A percentile compares a stretch with the other conserved stretches of the same genome.
These are phyloP conservation scores for Parnassius mnemosyne DNA, from an alignment of 2,888 invertebrate genomes.

Conservation along the genomic window DNA sequence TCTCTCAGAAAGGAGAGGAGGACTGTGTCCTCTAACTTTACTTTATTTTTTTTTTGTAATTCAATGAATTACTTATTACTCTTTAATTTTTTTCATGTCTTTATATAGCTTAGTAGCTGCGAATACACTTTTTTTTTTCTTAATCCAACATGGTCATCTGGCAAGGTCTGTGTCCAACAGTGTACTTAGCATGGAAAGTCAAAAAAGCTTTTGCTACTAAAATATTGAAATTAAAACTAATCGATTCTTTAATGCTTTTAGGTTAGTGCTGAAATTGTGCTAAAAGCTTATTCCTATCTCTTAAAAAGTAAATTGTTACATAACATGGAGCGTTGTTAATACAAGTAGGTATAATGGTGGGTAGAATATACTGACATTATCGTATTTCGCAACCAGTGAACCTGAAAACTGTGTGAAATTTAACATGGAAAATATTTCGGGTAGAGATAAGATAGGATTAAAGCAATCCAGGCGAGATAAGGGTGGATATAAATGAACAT, in stretches of 20 bases:
- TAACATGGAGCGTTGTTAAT: not conserved
- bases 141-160: too few species aligned
- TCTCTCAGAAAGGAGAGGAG: too few species aligned
- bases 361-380: conserved; percentile 11
- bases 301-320: not conserved
- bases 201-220: not conserved
- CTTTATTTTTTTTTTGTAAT: too few species aligned
- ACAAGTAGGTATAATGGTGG: not conserved
- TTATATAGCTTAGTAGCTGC: too few species aligned
- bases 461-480: conserved; percentile 12
- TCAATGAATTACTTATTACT: too few species aligned
- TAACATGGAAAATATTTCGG: conserved; percentile 21
- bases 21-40: too few species aligned
- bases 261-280: not conserved
- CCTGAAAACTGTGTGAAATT: conserved; percentile 5
- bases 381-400: conserved; percentile 19
- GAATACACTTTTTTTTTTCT: too few species aligned
- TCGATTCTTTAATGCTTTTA: not conserved
- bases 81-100: too few species aligned
- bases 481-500: conserved; percentile 7
- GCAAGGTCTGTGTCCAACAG: too few species aligned
- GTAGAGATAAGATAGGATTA: conserved; percentile 21
- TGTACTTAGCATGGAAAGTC: too few species aligned
- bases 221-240: not conserved
- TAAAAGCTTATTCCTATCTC: not conserved